Evolutionary conservation across 2,888 invertebrate genomes (phyloP).

Genomic region (Fragum whitleyi): DNA sequence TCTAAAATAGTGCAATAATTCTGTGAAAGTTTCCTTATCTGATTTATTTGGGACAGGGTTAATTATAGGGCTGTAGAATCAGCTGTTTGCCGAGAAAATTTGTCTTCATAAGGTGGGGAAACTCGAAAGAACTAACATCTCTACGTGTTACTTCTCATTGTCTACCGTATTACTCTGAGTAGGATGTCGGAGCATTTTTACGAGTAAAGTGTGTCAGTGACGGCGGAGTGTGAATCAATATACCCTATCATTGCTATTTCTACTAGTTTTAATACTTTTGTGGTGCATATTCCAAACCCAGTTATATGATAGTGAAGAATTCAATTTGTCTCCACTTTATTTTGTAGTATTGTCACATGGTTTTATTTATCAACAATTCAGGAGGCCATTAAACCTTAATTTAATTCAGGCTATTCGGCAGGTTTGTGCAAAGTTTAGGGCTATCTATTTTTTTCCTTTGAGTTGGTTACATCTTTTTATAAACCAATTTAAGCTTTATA

Average conservation of each 20-base stretch:
- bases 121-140: slow-evolving; percentile 3
- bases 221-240: slow-evolving; percentile 19
- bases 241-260: slow-evolving; percentile 19
- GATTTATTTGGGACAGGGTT: background rate
- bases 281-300: slow-evolving; percentile 7
- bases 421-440: slow-evolving; percentile 12
- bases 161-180: slow-evolving; percentile 4
- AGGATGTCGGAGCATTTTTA: background rate
- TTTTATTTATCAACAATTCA: slow-evolving; percentile 22
- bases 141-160: slow-evolving; percentile 19
- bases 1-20: too few relatives aligned
- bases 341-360: slow-evolving; percentile 18
- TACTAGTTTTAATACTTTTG: slow-evolving; percentile 27
- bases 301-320: slow-evolving; percentile 30
- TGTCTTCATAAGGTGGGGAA: slow-evolving; percentile 8
- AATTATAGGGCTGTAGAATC: slow-evolving; percentile 14
- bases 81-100: slow-evolving; percentile 14
- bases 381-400: slow-evolving; percentile 12
- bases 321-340: slow-evolving; percentile 28
- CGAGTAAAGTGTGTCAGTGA: slow-evolving; percentile 8
- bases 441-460: background rate
- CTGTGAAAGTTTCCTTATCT: background rate
- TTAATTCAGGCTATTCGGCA: background rate
- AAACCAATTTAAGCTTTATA: background rate
- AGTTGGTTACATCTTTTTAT: background rate